Percentiles rank a stretch among this genome's conserved stretches.
These are phyloP conservation scores for Pocillopora verrucosa DNA, from an alignment of 64 coral and sea anemone genomes.

Conservation along the genomic window DNA sequence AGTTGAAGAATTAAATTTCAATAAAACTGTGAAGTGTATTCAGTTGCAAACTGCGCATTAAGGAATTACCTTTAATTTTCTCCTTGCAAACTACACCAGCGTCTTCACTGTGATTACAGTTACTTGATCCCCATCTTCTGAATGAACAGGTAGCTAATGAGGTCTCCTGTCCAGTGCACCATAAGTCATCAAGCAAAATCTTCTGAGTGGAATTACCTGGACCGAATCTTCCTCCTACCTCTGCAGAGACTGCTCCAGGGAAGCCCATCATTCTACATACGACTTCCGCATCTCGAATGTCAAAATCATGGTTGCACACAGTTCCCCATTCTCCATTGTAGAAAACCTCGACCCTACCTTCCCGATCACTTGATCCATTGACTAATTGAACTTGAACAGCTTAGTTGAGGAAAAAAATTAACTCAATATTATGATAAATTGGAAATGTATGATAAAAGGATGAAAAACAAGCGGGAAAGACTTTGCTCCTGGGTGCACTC, in stretches of 20 bases:
- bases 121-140: conserved; percentile 37
- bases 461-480: too few species aligned
- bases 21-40: too few species aligned
- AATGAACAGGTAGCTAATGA: conserved; percentile 37
- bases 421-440: not conserved
- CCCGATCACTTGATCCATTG: conserved; percentile 18
- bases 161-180: conserved; percentile 52
- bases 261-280: conserved; percentile 59
- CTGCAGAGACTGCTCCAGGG: conserved; percentile 29
- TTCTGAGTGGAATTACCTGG: conserved; percentile 13
- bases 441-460: not conserved
- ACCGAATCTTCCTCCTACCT: conserved; percentile 20
- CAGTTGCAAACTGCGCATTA: too few species aligned
- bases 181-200: conserved; percentile 53
- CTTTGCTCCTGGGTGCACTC: too few species aligned
- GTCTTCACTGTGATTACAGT: conserved; percentile 42
- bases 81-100: conserved; percentile 3
- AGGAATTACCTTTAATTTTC: not conserved
- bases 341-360: conserved; percentile 55
- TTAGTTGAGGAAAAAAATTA: not conserved
- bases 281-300: conserved; percentile 49
- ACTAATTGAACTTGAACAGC: conserved; percentile 47
- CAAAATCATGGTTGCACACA: conserved; percentile 60
- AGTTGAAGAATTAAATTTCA: too few species aligned
- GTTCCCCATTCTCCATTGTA: conserved; percentile 63